Base-by-base conservation (phyloP, 2,113 vertebrate species). In the Sapayoa aenigma region DNA sequence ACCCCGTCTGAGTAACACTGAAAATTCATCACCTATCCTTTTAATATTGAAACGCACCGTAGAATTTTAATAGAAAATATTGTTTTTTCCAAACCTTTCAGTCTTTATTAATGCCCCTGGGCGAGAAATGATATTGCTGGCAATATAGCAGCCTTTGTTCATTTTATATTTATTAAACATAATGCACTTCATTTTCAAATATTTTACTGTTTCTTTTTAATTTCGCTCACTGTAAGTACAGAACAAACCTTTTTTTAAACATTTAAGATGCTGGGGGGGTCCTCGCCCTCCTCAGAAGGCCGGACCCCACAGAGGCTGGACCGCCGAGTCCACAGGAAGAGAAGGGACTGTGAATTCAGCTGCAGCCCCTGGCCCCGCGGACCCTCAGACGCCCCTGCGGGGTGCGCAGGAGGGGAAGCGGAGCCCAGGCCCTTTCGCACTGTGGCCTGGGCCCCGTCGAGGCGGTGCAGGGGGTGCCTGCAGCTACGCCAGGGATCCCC, bases 81-180 rank as follows among this genome's bases (percentile, higher is more conserved):
- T 98, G 97, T 98, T 97, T 97, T 97, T 92, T 86, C 97, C 97
- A 98, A 98, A 98, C 97, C 98, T 97, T 97, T 95, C 97, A 98
- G 98, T 98, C 98, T 98, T 98, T 98, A 98, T 98, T 98, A 98
- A 98, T 98, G 97, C 97, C 98, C 98, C 94, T 94, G 97, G 98
- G 98, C 98, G 94, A 96, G 97, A 95, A 97, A 97, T 96, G 95
- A 98, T 98, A 98, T 98, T 98, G 98, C 98, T 98, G 97, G 97
- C 98, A 97, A 97, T 98, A 98, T 96, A 97, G 97, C 97, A 98
- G 97, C 96, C 97, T 98, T 98, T 98, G 98, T 98, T 98, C 98
- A 98, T 98, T 98, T 98, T 98, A 98, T 98, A 98, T 98, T 98
- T 98, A 98, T 98, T 98, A 98, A 98, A 98, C 97, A 97, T 97